These are phyloP conservation scores for Hipparchia semele DNA, from an alignment of 2,888 invertebrate genomes.

Conservation along the genomic window DNA sequence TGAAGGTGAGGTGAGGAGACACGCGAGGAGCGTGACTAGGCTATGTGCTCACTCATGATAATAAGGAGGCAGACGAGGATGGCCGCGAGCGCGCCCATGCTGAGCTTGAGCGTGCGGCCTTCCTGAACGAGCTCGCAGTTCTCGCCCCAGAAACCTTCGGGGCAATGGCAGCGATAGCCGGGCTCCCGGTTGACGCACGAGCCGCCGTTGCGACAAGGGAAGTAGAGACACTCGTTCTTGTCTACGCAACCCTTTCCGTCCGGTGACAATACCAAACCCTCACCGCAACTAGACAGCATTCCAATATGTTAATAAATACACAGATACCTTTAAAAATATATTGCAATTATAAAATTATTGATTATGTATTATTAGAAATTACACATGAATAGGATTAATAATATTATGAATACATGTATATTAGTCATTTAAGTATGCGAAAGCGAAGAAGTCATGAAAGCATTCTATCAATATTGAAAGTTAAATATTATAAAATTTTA, in stretches of 20 bases:
- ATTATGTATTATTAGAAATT: conserved; percentile 31
- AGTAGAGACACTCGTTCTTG: conserved; percentile 97
- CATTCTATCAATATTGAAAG: conserved; percentile 28
- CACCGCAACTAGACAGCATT: conserved; percentile 91
- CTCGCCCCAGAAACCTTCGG: conserved; percentile 96
- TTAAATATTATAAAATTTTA: conserved; percentile 21
- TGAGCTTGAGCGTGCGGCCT: conserved; percentile 96
- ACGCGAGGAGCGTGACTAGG: conserved; percentile 58
- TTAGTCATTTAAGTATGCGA: conserved; percentile 29
- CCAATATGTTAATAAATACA: conserved; percentile 55
- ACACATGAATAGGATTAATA: conserved; percentile 30
- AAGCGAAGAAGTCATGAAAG: conserved; percentile 33
- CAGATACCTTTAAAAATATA: conserved; percentile 39
- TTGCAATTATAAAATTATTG: conserved; percentile 32
- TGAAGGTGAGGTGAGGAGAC: conserved; percentile 53
- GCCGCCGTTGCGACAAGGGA: conserved; percentile 96
- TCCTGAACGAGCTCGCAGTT: conserved; percentile 97
- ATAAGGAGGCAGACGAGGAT: conserved; percentile 98
- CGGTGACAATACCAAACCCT: conserved; percentile 94
- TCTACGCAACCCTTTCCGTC: conserved; percentile 97
- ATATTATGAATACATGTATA: conserved; percentile 34
- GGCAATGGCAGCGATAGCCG: conserved; percentile 94
- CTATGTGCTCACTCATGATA: conserved; percentile 93
- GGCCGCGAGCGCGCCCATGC: conserved; percentile 98
- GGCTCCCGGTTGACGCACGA: conserved; percentile 96